Percentiles rank a stretch among this genome's conserved stretches.
phyloP scores from a whole-genome alignment of 2,113 vertebrate species.

The Myotis lucifugus region DNA sequence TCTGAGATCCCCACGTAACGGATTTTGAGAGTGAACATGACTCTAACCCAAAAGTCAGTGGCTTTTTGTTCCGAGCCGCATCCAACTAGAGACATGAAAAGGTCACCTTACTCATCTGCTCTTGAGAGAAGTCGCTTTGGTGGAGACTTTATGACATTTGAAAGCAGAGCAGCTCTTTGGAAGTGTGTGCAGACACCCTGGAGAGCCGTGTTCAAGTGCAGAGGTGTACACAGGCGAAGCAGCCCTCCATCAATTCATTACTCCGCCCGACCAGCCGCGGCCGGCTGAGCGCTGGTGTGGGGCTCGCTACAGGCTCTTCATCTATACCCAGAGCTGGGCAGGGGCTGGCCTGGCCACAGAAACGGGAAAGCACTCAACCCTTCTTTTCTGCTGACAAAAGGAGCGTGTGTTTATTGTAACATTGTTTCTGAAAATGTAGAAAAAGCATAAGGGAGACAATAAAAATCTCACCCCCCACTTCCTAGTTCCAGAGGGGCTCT shows the following conservation, averaged over 20 bases:
- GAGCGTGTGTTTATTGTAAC: background rate
- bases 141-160: background rate
- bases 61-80: conserved; percentile 14
- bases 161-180: conserved; percentile 2
- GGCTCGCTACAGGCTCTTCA: background rate
- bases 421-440: background rate
- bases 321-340: background rate
- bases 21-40: conserved; percentile 23
- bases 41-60: conserved; percentile 18
- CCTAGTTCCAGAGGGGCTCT: background rate
- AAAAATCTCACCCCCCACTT: background rate
- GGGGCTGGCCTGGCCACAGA: background rate
- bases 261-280: background rate
- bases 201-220: conserved; percentile 25
- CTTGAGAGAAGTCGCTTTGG: background rate
- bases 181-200: conserved; percentile 32
- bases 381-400: conserved; percentile 10
- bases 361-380: background rate
- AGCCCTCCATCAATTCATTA: background rate
- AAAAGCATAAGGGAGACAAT: background rate
- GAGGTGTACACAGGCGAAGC: background rate
- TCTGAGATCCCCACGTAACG: background rate
- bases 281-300: background rate
- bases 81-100: conserved; percentile 36
- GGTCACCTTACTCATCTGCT: conserved; percentile 48